Evolutionary conservation across 2,888 invertebrate species (phyloP).

Genomic region (Odontocolon sp.): DNA sequence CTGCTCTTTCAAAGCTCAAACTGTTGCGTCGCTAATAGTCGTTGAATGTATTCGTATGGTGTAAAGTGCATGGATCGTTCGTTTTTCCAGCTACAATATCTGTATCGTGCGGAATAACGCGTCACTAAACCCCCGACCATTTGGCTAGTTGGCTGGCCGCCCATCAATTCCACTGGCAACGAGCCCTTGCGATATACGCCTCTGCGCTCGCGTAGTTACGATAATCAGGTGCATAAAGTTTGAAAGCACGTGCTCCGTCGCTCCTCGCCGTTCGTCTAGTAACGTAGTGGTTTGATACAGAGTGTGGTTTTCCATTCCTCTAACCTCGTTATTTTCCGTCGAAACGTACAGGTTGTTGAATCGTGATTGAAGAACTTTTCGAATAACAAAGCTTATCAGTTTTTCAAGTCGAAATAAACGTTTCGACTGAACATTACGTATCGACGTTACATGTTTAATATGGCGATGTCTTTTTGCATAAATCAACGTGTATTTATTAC

Average conservation of each 20-base stretch:
- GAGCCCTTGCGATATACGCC: conserved; percentile 42
- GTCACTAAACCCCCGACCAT: conserved; percentile 42
- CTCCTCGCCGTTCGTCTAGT: not conserved
- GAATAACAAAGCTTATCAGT: conserved; percentile 4
- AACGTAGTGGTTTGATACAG: conserved; percentile 15
- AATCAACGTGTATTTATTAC: not conserved
- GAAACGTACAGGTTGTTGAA: conserved; percentile 1
- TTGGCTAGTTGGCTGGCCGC: conserved; percentile 39
- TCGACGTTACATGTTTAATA: not conserved
- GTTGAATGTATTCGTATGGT: not conserved
- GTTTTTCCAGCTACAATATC: conserved; percentile 26
- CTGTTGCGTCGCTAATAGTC: conserved; percentile 50
- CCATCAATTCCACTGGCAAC: conserved; percentile 56
- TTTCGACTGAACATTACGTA: not conserved
- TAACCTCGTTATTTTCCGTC: conserved; percentile 20
- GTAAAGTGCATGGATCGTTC: conserved; percentile 21
- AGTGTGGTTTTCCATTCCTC: not conserved
- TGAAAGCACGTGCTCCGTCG: conserved; percentile 62
- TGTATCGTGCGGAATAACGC: conserved; percentile 40
- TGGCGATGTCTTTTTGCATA: conserved; percentile 3
- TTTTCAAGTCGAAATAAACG: not conserved
- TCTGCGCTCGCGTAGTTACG: conserved; percentile 29
- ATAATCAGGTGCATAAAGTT: conserved; percentile 57
- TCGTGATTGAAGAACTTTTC: conserved; percentile 3
- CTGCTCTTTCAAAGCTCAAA: conserved; percentile 28